These are phyloP conservation scores for Sitta carolinensis DNA, from an alignment of 2,797 vertebrate genomes.

Conservation along the genomic window DNA sequence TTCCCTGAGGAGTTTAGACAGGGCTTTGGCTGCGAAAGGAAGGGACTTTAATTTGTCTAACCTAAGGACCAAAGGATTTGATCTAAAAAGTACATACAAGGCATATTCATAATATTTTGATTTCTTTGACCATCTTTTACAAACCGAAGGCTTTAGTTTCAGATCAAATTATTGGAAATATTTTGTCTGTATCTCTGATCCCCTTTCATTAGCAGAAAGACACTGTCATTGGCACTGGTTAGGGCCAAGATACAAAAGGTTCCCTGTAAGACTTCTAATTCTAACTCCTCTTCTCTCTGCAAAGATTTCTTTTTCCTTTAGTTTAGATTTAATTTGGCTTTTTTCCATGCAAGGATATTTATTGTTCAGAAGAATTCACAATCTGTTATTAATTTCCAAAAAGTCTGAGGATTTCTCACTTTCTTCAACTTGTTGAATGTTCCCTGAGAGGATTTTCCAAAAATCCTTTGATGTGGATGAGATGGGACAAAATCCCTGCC, in stretches of 20 bases:
- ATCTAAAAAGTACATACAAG: background rate
- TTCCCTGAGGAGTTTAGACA: background rate
- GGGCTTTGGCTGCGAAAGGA: background rate
- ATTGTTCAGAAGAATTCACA: background rate
- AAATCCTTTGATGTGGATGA: background rate
- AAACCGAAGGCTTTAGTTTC: background rate
- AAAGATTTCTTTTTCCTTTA: background rate
- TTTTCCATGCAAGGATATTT: background rate
- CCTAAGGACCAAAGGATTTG: background rate
- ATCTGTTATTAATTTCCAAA: background rate
- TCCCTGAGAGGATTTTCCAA: background rate
- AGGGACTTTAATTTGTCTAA: background rate
- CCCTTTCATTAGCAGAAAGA: background rate
- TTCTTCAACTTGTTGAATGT: fast-evolving
- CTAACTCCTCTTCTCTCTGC: background rate
- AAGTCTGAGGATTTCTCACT: background rate
- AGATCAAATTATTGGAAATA: background rate
- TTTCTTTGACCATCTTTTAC: background rate
- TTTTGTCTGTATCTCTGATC: background rate
- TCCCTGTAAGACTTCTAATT: background rate
- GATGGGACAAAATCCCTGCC: background rate
- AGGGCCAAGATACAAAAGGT: background rate
- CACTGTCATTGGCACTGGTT: background rate
- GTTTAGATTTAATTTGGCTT: background rate
- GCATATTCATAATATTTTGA: background rate